Percentiles rank a stretch among this genome's conserved stretches.
Conservation (phyloP, 92 coral and sea anemone species). For the Diadumene lineata region DNA sequence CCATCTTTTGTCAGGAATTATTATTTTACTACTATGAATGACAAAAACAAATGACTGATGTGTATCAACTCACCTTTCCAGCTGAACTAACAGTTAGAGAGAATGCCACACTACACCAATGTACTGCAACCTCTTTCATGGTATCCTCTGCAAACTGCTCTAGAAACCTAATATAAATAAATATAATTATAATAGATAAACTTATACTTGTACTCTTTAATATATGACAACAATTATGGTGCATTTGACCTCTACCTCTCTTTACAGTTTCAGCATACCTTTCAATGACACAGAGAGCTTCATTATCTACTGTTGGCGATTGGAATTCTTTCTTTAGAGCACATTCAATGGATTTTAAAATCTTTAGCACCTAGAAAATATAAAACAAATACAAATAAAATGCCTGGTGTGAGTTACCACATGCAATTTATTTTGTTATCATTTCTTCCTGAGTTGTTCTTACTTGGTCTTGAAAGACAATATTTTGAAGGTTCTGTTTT, state of each 20-base stretch:
- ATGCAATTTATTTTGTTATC: too few relatives aligned
- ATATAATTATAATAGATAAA: not conserved
- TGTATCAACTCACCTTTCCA: conserved; percentile 75
- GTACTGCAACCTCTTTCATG: conserved; percentile 50
- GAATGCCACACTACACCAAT: conserved; percentile 85
- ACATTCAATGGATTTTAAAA: conserved; percentile 65
- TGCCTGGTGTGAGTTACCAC: too few relatives aligned
- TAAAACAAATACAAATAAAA: too few relatives aligned
- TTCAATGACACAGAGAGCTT: conserved; percentile 88
- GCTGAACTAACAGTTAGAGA: conserved; percentile 86
- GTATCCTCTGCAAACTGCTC: conserved; percentile 61
- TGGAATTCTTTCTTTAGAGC: conserved; percentile 62
- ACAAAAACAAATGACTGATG: not conserved
- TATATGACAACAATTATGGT: too few relatives aligned
- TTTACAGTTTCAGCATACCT: conserved; percentile 43
- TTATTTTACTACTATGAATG: not conserved
- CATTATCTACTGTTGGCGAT: conserved; percentile 92
- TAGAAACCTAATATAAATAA: conserved; percentile 54
- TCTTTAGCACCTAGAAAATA: conserved; percentile 49
- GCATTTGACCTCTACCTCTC: not conserved
- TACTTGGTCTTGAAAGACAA: conserved; percentile 17
- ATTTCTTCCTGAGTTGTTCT: not conserved
- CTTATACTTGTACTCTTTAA: too few relatives aligned
- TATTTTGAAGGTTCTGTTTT: conserved; percentile 71
- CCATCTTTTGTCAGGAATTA: not conserved